Evolutionary conservation across 2,888 invertebrate species (phyloP).

Genomic region (Branchellion lobata): DNA sequence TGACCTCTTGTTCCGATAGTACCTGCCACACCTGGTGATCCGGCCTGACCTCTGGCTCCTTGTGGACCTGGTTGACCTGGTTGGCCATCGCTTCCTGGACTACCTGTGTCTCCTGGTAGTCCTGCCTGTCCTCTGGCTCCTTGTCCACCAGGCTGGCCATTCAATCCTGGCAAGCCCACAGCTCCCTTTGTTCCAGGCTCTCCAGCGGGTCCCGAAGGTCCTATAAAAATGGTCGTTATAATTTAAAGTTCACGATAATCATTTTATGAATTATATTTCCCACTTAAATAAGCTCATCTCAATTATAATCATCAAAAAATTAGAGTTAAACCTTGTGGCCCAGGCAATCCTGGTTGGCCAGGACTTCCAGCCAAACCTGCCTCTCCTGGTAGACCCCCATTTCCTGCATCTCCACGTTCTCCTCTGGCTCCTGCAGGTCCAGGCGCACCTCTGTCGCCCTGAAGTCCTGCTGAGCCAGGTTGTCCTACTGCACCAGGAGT

Average conservation of each 20-base stretch:
- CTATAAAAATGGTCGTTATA: slow-evolving; percentile 16
- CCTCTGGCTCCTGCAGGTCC: slow-evolving; percentile 37
- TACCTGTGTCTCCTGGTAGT: slow-evolving; percentile 42
- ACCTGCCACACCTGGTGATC: slow-evolving; percentile 41
- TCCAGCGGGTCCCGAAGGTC: slow-evolving; percentile 29
- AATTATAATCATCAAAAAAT: slow-evolving; percentile 5
- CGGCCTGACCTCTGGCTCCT: slow-evolving; percentile 46
- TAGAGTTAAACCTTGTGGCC: slow-evolving; percentile 25
- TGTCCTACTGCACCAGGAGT: slow-evolving; percentile 36
- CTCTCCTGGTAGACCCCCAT: slow-evolving; percentile 53
- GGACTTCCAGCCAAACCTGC: slow-evolving; percentile 17
- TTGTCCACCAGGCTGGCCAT: slow-evolving; percentile 24
- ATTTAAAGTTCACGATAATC: not conserved
- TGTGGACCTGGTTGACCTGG: slow-evolving; percentile 45
- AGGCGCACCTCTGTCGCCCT: slow-evolving; percentile 42
- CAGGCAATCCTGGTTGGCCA: slow-evolving; percentile 40
- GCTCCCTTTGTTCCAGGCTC: slow-evolving; percentile 36
- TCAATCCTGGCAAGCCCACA: slow-evolving; percentile 20
- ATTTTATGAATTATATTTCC: no score
- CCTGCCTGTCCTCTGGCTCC: slow-evolving; percentile 43
- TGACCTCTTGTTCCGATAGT: slow-evolving; percentile 40
- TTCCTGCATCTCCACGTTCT: slow-evolving; percentile 40
- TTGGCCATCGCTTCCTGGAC: slow-evolving; percentile 44
- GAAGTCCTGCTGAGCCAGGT: slow-evolving; percentile 38
- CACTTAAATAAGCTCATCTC: no score